Conservation (phyloP, 2,888 invertebrate genomes). For the Meghimatium bilineatum region DNA sequence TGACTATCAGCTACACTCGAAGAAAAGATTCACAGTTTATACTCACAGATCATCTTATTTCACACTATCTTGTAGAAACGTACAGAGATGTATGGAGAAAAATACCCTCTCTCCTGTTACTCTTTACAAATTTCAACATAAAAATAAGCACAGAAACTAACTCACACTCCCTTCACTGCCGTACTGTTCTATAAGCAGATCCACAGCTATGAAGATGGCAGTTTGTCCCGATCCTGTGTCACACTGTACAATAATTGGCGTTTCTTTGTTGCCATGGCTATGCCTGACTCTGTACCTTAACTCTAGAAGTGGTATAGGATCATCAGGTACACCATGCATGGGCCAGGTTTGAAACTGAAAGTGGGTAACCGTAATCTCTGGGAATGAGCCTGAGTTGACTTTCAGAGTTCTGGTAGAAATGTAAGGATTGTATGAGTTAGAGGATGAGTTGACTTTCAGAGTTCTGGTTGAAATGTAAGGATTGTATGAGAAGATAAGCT, state of each 20-base stretch:
- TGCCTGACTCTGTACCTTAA: conserved; percentile 63
- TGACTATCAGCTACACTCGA: too few species aligned
- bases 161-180: conserved; percentile 41
- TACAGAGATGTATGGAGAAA: too few species aligned
- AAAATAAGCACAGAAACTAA: background rate
- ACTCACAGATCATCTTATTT: too few species aligned
- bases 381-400: conserved; percentile 29
- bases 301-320: conserved; percentile 74
- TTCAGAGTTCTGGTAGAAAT: conserved; percentile 1
- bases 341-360: conserved; percentile 75
- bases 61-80: too few species aligned
- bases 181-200: conserved; percentile 72
- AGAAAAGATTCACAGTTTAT: too few species aligned
- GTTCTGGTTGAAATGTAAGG: too few species aligned
- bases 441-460: too few species aligned
- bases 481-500: too few species aligned
- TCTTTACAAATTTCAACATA: too few species aligned
- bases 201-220: conserved; percentile 74
- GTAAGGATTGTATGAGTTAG: background rate
- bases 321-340: conserved; percentile 68
- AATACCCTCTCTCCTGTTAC: too few species aligned
- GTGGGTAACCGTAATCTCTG: conserved; percentile 56
- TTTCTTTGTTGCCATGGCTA: conserved; percentile 52
- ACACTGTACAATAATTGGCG: conserved; percentile 74
- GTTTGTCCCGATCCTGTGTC: conserved; percentile 75